Evolutionary conservation across 2,797 vertebrate genomes (phyloP), one percentile per base, ranked within the genome.

Genomic region (Percopsis omiscomaycus): DNA sequence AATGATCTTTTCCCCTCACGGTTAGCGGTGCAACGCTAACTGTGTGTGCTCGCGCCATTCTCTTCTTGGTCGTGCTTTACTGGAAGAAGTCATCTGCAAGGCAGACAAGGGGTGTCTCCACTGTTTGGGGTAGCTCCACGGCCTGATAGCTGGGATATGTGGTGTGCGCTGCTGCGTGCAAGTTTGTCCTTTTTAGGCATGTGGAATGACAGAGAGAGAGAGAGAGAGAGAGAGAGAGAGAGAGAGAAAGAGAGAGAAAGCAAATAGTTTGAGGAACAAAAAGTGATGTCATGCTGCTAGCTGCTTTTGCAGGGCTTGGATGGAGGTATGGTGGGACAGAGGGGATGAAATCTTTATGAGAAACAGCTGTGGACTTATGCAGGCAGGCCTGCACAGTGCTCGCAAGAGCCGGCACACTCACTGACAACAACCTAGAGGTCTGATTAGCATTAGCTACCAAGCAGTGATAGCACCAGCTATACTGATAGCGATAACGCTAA

Each of bases 281-380:
- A 67, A 78, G 69, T 93, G 92, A 92, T 89, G 91, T 93, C 90
- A 92, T 89, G 67, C 66, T 42, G 73, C 86, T 79, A 69, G 84
- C 74, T 80, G 80, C 85, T 86, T 69, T 76, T 87, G 78, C 76
- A 65, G 81, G 81, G 80, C 71, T 75, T 64, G 49, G 71, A 78
- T 71, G 68, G 70, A 75, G 77, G 69, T 78, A 84, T 66, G 32
- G 53, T 37, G 73, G 63, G 68, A 68, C 51, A 55, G 64, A 13
- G 49, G 58, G 68, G 84, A 79, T 75, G 82, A 82, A 79, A 63
- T 79, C 81, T 90, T 92, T 88, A 93, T 93, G 87, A 85, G 88
- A 92, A 91, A 79, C 92, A 93, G 92, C 92, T 93, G 92, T 89
- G 80, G 79, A 75, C 74, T 79, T 83, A 78, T 73, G 70, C 62